Evolutionary conservation across 2,888 invertebrate species (phyloP).

Genomic region (Latrodectus hesperus): DNA sequence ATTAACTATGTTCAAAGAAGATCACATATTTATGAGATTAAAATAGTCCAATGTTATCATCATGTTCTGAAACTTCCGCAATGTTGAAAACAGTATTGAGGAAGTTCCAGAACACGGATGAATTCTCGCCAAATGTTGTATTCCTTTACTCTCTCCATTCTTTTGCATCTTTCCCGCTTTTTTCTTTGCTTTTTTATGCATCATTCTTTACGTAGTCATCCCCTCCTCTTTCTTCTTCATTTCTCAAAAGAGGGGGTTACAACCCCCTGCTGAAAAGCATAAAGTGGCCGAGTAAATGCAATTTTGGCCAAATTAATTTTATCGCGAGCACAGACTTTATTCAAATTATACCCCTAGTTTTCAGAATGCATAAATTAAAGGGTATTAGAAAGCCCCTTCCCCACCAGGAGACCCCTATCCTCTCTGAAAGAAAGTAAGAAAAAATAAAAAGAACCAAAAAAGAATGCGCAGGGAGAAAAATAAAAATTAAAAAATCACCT

Average conservation of each 20-base stretch:
- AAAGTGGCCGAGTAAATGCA: slow-evolving; percentile 69
- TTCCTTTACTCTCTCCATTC: slow-evolving; percentile 19
- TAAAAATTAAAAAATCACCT: slow-evolving; percentile 55
- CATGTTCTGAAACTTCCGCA: too few species aligned
- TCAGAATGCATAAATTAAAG: slow-evolving; percentile 66
- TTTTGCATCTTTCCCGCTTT: slow-evolving; percentile 7
- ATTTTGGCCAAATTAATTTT: slow-evolving; percentile 70
- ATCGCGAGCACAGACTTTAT: slow-evolving; percentile 66
- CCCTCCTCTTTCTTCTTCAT: slow-evolving; percentile 7
- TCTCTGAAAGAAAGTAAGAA: slow-evolving; percentile 6
- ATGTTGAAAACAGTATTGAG: too few species aligned
- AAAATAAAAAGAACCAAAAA: slow-evolving; percentile 34
- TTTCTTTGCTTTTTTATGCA: slow-evolving; percentile 9
- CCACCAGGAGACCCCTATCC: neutral
- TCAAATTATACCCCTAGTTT: slow-evolving; percentile 66
- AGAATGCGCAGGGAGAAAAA: slow-evolving; percentile 15
- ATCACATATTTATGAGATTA: too few species aligned
- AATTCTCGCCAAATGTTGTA: slow-evolving; percentile 7
- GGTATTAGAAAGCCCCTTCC: slow-evolving; percentile 53
- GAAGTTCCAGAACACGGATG: neutral
- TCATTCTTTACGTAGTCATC: slow-evolving; percentile 2
- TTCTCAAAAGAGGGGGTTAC: slow-evolving; percentile 65
- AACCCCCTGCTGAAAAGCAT: slow-evolving; percentile 64
- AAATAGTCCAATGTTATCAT: too few species aligned
- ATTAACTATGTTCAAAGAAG: too few species aligned